A percentile compares a stretch with the other conserved stretches of the same genome.
phyloP scores from a whole-genome alignment of 2,888 invertebrate genomes.

The Meteorus cinctellus region DNA sequence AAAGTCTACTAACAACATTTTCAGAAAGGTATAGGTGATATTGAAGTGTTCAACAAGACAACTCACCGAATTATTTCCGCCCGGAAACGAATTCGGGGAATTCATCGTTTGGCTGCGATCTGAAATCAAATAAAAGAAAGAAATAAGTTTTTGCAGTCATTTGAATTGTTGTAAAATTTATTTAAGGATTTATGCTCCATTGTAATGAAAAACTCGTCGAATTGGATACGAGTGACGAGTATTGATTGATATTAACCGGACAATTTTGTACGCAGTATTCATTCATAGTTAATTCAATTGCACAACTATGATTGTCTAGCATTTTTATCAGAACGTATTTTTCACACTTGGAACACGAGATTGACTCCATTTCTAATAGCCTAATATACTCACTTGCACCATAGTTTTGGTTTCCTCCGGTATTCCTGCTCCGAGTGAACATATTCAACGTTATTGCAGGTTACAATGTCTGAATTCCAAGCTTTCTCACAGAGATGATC shows the following conservation, averaged over 20 bases:
- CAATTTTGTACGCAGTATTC: not conserved
- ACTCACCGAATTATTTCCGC: conserved; percentile 19
- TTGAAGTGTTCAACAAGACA: not conserved
- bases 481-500: not conserved
- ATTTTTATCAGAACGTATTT: too few relatives aligned
- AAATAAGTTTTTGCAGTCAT: not conserved
- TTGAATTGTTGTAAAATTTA: not conserved
- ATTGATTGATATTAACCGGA: not conserved
- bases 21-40: not conserved
- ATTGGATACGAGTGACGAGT: not conserved
- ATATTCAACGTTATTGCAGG: not conserved
- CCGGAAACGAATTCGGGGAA: not conserved
- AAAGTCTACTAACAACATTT: not conserved
- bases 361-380: not conserved
- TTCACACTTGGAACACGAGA: too few relatives aligned
- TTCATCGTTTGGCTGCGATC: not conserved
- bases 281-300: not conserved
- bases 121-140: not conserved
- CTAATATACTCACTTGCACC: not conserved
- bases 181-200: too few relatives aligned
- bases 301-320: not conserved
- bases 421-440: not conserved
- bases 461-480: not conserved
- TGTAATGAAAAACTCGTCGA: not conserved
- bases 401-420: not conserved